Conservation (phyloP, 2,888 invertebrate genomes). For the Cantharis flavilabris region DNA sequence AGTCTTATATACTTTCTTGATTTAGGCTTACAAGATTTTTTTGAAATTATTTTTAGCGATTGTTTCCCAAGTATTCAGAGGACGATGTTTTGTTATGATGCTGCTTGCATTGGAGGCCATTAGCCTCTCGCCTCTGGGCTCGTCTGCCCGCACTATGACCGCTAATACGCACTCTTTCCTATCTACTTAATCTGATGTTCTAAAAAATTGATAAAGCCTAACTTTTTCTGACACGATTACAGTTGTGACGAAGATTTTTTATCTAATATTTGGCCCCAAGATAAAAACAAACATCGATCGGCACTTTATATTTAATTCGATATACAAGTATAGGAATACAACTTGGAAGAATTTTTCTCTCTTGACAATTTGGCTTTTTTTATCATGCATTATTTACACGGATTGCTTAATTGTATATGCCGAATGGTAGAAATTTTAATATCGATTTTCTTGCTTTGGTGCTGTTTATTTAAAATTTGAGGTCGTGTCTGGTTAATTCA, state of each 20-base stretch:
- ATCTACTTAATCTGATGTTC: slow-evolving; percentile 9
- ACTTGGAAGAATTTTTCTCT: background rate
- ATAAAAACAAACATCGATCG: background rate
- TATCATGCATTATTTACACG: background rate
- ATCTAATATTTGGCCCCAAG: background rate
- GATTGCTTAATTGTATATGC: background rate
- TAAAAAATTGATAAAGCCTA: slow-evolving; percentile 14
- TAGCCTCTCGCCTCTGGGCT: slow-evolving; percentile 42
- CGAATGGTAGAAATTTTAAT: background rate
- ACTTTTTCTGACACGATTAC: background rate
- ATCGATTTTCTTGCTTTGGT: background rate
- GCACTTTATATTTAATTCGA: background rate
- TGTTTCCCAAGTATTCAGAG: background rate
- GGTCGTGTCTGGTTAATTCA: background rate
- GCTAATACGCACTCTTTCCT: slow-evolving; percentile 22
- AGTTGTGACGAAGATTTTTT: background rate
- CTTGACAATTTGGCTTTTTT: background rate
- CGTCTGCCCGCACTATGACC: slow-evolving; percentile 43
- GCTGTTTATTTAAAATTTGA: background rate
- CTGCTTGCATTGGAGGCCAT: slow-evolving; percentile 35
- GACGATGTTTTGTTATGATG: slow-evolving; percentile 10
- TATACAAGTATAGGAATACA: background rate
- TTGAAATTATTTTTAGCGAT: background rate
- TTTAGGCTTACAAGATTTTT: background rate
- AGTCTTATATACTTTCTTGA: background rate